Evolutionary conservation across 2,113 vertebrate genomes (phyloP).

Genomic region (Apistogramma diplotaenia): DNA sequence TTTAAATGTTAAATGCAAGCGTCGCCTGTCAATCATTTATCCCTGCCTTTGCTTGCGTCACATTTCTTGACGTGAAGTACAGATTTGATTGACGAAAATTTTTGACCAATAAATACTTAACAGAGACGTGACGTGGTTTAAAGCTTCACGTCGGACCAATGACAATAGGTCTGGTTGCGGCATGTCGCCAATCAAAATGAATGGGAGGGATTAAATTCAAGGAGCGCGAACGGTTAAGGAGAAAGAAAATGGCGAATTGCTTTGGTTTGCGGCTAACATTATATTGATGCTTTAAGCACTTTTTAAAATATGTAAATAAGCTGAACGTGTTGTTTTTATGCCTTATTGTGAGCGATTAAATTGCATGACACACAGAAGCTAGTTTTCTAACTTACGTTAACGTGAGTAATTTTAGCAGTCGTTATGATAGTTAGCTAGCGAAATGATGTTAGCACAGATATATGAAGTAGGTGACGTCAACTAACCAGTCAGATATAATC

Average conservation of each 20-base stretch:
- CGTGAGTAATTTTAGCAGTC: neutral
- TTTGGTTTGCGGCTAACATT: neutral
- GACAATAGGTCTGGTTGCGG: accelerated
- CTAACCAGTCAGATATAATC: neutral
- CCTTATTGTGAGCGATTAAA: neutral
- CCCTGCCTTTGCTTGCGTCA: neutral
- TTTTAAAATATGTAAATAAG: neutral
- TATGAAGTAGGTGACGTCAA: neutral
- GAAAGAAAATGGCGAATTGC: slow-evolving; percentile 71
- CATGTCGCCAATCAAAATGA: slow-evolving; percentile 56
- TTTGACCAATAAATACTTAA: slow-evolving; percentile 33
- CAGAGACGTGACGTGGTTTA: neutral
- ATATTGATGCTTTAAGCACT: neutral
- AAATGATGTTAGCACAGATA: neutral
- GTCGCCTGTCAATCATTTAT: neutral
- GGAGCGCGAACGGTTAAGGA: slow-evolving; percentile 76
- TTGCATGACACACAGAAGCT: neutral
- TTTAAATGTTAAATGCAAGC: slow-evolving; percentile 53
- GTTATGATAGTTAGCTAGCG: neutral
- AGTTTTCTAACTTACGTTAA: neutral
- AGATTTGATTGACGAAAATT: slow-evolving; percentile 19
- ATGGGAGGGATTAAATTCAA: slow-evolving; percentile 20
- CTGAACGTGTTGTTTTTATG: accelerated
- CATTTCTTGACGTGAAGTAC: neutral
- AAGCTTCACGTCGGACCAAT: slow-evolving; percentile 39